A percentile compares a stretch with the other conserved stretches of the same genome.
Conservation (phyloP, 1,140 invertebrate species). For the Thrips palmi region DNA sequence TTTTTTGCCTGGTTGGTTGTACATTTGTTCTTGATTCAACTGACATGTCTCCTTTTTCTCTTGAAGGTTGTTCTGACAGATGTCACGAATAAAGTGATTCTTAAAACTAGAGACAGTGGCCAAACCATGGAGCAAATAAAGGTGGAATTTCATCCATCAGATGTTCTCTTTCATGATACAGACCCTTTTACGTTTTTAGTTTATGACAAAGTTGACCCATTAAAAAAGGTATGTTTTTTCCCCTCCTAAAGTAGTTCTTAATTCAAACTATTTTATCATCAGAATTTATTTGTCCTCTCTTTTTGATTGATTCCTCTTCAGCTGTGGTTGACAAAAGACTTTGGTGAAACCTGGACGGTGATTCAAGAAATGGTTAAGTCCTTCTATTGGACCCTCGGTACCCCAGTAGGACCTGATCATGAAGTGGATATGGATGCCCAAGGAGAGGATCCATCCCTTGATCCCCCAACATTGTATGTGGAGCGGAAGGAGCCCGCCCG, state of each 20-base stretch:
- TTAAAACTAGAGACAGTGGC: slow-evolving; percentile 56
- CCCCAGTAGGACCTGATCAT: slow-evolving; percentile 13
- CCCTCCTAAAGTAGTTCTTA: slow-evolving; percentile 7
- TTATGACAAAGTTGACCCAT: slow-evolving; percentile 49
- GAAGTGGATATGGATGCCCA: slow-evolving; percentile 45
- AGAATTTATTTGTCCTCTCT: not conserved
- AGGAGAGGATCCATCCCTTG: slow-evolving; percentile 40
- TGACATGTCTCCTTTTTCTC: slow-evolving; percentile 17
- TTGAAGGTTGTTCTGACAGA: slow-evolving; percentile 73
- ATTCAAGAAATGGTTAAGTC: slow-evolving; percentile 56
- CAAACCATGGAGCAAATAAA: slow-evolving; percentile 34
- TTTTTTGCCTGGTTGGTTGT: slow-evolving; percentile 3
- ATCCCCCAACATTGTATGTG: slow-evolving; percentile 39
- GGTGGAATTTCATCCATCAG: slow-evolving; percentile 53
- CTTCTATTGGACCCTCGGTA: slow-evolving; percentile 18
- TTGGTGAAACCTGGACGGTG: slow-evolving; percentile 45
- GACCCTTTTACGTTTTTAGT: slow-evolving; percentile 37
- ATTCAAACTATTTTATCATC: too few species aligned
- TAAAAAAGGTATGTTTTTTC: slow-evolving; percentile 37
- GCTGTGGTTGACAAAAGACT: slow-evolving; percentile 58
- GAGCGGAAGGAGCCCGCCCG: too few species aligned
- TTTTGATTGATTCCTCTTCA: slow-evolving; percentile 22
- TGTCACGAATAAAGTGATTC: slow-evolving; percentile 53
- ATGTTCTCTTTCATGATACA: slow-evolving; percentile 52
- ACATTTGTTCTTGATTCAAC: not conserved